phyloP scores from a whole-genome alignment of 2,113 vertebrate genomes.

The Pyxicephalus adspersus region DNA sequence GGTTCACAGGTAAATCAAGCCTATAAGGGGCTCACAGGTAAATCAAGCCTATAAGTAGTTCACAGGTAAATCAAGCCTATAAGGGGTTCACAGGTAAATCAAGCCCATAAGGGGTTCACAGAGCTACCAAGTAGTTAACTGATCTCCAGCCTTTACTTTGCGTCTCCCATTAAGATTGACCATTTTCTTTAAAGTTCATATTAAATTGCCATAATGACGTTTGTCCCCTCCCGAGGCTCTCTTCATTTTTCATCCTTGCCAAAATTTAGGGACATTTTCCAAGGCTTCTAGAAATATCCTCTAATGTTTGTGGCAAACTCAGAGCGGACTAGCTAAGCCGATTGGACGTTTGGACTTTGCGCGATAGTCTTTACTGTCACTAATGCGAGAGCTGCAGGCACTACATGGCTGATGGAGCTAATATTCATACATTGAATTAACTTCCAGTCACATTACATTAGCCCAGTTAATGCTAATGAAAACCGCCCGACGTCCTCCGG shows the following conservation, averaged over 20 bases:
- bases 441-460: conserved; percentile 53
- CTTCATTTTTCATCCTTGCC: neutral
- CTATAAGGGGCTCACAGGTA: too few relatives aligned
- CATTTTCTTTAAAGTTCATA: too few relatives aligned
- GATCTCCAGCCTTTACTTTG: too few relatives aligned
- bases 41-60: too few relatives aligned
- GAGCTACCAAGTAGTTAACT: too few relatives aligned
- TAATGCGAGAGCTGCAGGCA: conserved; percentile 45
- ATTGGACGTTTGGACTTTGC: conserved; percentile 49
- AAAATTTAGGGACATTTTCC: neutral
- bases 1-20: too few relatives aligned
- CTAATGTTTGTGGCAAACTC: conserved; percentile 38
- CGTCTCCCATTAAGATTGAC: too few relatives aligned
- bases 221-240: neutral
- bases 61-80: too few relatives aligned
- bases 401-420: conserved; percentile 35
- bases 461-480: conserved; percentile 51
- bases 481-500: conserved; percentile 30
- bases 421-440: conserved; percentile 54
- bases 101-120: too few relatives aligned
- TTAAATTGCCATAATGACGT: too few relatives aligned
- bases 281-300: conserved; percentile 8
- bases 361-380: conserved; percentile 44
- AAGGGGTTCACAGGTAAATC: too few relatives aligned
- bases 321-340: conserved; percentile 20